Evolutionary conservation across 2,797 vertebrate genomes (phyloP).

Genomic region (Onychomys leucogaster): DNA sequence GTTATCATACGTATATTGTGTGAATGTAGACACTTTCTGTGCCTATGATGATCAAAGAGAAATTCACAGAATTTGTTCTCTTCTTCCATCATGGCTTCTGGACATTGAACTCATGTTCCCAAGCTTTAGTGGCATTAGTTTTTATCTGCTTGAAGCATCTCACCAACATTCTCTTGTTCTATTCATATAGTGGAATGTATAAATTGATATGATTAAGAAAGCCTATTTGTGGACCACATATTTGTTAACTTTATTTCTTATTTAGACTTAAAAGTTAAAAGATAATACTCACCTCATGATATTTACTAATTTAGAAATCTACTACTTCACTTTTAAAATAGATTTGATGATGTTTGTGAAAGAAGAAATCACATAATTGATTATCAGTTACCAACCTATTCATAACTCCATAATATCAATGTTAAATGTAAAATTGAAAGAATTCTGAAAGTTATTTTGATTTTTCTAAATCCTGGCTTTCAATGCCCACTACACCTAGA

Average conservation of each 20-base stretch:
- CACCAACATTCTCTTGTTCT: too few species aligned
- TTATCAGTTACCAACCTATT: background rate
- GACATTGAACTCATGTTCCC: background rate
- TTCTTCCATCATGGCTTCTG: background rate
- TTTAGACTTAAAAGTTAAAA: constrained; percentile 18
- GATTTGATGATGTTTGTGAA: background rate
- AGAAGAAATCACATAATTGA: background rate
- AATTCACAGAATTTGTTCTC: background rate
- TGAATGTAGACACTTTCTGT: background rate
- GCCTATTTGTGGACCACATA: background rate
- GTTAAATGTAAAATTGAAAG: background rate
- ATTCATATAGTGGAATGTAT: background rate
- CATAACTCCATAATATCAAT: background rate
- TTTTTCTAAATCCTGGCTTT: background rate
- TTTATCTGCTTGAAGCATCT: background rate
- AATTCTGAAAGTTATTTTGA: background rate
- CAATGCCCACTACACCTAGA: background rate
- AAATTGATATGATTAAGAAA: background rate
- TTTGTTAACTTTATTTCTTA: background rate
- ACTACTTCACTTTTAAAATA: background rate
- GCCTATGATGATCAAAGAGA: background rate
- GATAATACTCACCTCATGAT: background rate
- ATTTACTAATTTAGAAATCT: background rate
- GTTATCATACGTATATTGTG: background rate
- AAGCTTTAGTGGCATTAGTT: background rate